A percentile compares a stretch with the other conserved stretches of the same genome.
phyloP scores from a whole-genome alignment of 1,140 invertebrate genomes.

The Anastrepha ludens region DNA sequence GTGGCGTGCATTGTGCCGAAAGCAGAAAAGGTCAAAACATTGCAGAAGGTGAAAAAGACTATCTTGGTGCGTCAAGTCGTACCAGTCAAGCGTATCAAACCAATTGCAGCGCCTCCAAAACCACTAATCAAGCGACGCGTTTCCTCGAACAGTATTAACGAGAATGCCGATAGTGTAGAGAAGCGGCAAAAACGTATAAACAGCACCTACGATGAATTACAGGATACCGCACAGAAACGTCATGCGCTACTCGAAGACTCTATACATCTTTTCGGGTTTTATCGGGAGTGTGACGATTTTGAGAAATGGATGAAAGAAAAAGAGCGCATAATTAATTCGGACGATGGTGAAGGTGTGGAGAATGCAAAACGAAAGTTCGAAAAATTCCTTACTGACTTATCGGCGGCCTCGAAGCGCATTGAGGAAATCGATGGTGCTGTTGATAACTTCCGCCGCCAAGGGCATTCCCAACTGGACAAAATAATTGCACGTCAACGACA shows the following conservation, averaged over 20 bases:
- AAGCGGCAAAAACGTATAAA: conserved; percentile 88
- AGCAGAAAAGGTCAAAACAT: conserved; percentile 87
- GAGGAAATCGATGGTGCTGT: conserved; percentile 92
- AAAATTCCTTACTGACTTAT: conserved; percentile 96
- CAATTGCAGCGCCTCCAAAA: conserved; percentile 75
- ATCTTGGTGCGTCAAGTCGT: conserved; percentile 91
- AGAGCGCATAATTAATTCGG: conserved; percentile 88
- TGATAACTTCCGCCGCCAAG: conserved; percentile 87
- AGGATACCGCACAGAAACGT: conserved; percentile 85
- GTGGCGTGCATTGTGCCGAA: conserved; percentile 86
- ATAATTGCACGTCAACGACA: conserved; percentile 88
- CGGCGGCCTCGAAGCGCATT: conserved; percentile 91
- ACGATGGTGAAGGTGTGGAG: conserved; percentile 92
- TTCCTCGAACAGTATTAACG: conserved; percentile 69
- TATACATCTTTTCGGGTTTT: conserved; percentile 94
- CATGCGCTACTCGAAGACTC: conserved; percentile 92
- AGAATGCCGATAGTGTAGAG: conserved; percentile 85
- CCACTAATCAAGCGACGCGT: conserved; percentile 75
- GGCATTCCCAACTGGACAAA: conserved; percentile 92
- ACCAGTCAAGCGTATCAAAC: conserved; percentile 80
- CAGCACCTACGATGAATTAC: conserved; percentile 86
- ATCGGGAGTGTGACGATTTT: conserved; percentile 98
- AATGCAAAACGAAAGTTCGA: conserved; percentile 96
- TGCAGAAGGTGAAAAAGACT: conserved; percentile 91
- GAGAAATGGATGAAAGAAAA: conserved; percentile 98